Percentiles rank a stretch among this genome's conserved stretches.
Evolutionary conservation across 1,140 invertebrate genomes (phyloP).

Genomic region (Ptiloglossa arizonensis): DNA sequence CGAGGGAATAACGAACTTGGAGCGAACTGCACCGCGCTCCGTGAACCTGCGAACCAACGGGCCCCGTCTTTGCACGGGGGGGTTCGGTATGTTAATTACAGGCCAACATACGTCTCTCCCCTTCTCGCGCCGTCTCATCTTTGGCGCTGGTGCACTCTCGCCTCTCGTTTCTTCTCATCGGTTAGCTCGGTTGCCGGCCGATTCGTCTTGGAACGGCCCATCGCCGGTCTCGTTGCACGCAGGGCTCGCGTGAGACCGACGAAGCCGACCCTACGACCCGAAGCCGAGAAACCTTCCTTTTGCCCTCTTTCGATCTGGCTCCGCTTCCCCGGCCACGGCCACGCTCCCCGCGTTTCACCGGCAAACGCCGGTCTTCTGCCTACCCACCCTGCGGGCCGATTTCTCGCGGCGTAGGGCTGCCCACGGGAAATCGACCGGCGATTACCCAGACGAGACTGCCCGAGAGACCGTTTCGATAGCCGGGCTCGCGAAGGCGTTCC

Average conservation of each 20-base stretch:
- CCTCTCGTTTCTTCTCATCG: constrained; percentile 51
- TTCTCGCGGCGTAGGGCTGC: constrained; percentile 45
- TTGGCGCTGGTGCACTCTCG: constrained; percentile 28
- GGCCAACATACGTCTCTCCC: constrained; percentile 70
- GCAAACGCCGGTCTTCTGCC: constrained; percentile 9
- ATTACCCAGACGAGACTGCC: not conserved
- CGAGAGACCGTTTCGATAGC: constrained; percentile 1
- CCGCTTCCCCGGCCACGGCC: constrained; percentile 2
- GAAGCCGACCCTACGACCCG: constrained; percentile 73
- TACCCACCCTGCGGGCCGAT: constrained; percentile 27
- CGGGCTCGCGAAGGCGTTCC: not conserved
- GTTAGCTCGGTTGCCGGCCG: constrained; percentile 64
- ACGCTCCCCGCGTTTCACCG: constrained; percentile 38
- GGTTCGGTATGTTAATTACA: constrained; percentile 82
- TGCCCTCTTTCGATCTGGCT: constrained; percentile 63
- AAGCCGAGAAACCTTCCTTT: constrained; percentile 61
- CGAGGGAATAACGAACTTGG: constrained; percentile 44
- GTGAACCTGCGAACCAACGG: constrained; percentile 63
- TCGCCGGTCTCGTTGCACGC: constrained; percentile 63
- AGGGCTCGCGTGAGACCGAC: constrained; percentile 70
- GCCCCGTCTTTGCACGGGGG: constrained; percentile 59
- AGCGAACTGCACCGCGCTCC: constrained; percentile 35
- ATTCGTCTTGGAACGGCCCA: constrained; percentile 66
- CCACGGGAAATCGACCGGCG: constrained; percentile 31
- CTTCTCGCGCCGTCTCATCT: constrained; percentile 35